These are phyloP conservation scores for Tenebrio molitor DNA, from an alignment of 1,140 invertebrate species.

Conservation along the genomic window DNA sequence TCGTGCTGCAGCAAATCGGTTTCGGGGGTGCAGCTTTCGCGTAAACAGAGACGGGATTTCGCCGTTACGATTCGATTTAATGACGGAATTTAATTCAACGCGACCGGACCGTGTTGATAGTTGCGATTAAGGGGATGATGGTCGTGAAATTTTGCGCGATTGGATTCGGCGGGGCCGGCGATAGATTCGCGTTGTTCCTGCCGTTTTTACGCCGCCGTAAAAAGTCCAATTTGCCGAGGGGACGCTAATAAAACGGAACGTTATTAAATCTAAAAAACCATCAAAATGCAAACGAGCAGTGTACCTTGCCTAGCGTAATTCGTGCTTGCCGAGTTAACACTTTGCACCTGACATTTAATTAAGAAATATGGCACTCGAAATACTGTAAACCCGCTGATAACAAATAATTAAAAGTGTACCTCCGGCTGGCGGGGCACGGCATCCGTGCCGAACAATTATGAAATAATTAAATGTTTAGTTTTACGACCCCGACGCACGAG, in stretches of 20 bases:
- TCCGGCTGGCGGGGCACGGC: not conserved
- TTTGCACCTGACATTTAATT: slow-evolving; percentile 33
- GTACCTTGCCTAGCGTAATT: not conserved
- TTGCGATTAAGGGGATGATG: too few relatives aligned
- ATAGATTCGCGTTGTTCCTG: not conserved
- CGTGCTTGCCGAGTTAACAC: not conserved
- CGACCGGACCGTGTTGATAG: too few relatives aligned
- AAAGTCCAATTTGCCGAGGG: slow-evolving; percentile 7
- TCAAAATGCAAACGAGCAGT: slow-evolving; percentile 21
- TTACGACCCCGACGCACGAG: not conserved
- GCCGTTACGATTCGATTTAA: not conserved
- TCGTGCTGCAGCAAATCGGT: not conserved
- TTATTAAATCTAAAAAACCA: slow-evolving; percentile 36
- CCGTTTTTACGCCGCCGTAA: slow-evolving; percentile 10
- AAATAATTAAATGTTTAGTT: slow-evolving; percentile 1
- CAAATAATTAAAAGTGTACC: slow-evolving; percentile 1
- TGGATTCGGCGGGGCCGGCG: too few relatives aligned
- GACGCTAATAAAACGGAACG: not conserved
- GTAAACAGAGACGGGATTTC: not conserved
- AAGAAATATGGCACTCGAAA: slow-evolving; percentile 3
- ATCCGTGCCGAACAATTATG: not conserved
- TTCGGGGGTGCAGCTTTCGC: not conserved
- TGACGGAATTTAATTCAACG: not conserved
- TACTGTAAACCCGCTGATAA: not conserved
- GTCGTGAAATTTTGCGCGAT: not conserved